Percentiles rank a stretch among this genome's conserved stretches.
These are phyloP conservation scores for Leptodactylus fuscus DNA, from an alignment of 2,113 vertebrate species.

Conservation along the genomic window DNA sequence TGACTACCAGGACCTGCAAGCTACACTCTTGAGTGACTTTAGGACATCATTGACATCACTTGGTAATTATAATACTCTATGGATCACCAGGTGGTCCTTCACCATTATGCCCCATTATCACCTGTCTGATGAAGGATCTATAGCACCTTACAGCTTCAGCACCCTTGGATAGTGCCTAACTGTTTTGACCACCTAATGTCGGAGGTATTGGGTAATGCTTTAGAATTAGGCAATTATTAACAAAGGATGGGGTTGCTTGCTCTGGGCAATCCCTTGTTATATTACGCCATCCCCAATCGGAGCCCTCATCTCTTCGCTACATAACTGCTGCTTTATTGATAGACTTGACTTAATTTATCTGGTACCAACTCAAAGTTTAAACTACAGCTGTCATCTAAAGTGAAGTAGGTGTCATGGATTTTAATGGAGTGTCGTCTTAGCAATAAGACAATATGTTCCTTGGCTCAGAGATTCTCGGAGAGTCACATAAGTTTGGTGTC, in stretches of 20 bases:
- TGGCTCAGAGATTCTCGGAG: not conserved
- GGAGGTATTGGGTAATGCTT: too few relatives aligned
- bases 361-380: slow-evolving; percentile 18
- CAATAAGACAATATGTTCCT: slow-evolving; percentile 42
- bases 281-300: not conserved
- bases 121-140: not conserved
- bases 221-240: not conserved
- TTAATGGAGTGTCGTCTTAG: slow-evolving; percentile 42
- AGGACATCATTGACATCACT: too few relatives aligned
- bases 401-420: slow-evolving; percentile 31
- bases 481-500: not conserved
- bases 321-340: not conserved
- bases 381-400: not conserved
- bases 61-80: too few relatives aligned
- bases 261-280: not conserved
- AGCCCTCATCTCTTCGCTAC: too few relatives aligned
- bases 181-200: not conserved
- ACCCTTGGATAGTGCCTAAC: not conserved
- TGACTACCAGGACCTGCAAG: too few relatives aligned
- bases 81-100: not conserved
- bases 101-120: not conserved
- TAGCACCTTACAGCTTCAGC: not conserved
- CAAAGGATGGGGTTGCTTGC: too few relatives aligned
- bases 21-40: too few relatives aligned
- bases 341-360: not conserved